Conservation (phyloP, 2,797 vertebrate genomes). For the Leptoclinus maculatus region DNA sequence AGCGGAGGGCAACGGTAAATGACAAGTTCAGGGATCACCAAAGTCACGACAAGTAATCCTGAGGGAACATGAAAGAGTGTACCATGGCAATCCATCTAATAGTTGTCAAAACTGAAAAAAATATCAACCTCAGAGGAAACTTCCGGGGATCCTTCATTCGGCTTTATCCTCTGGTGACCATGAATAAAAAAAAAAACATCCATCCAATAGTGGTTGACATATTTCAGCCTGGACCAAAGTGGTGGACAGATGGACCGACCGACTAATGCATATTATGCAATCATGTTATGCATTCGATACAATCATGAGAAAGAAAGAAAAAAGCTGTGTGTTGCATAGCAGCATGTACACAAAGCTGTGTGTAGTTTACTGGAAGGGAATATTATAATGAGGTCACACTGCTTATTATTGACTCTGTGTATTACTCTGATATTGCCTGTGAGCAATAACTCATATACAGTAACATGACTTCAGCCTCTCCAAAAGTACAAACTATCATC, state of each 20-base stretch:
- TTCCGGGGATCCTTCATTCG: background rate
- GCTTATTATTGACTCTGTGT: constrained; percentile 45
- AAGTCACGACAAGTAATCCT: background rate
- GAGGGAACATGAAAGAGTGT: background rate
- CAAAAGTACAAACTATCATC: constrained; percentile 55
- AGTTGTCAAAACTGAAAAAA: background rate
- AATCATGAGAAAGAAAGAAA: background rate
- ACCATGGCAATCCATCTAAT: background rate
- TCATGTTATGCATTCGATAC: background rate
- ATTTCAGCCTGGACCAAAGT: background rate
- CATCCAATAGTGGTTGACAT: background rate
- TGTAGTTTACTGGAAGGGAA: constrained; percentile 14
- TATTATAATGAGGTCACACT: background rate
- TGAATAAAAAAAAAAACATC: background rate
- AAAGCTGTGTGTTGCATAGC: background rate
- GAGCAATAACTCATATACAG: constrained; percentile 10
- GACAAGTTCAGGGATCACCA: background rate
- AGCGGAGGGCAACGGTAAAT: background rate
- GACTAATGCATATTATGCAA: background rate
- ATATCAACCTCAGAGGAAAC: background rate
- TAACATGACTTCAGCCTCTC: constrained; percentile 25
- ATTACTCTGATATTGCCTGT: constrained; percentile 17
- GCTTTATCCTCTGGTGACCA: background rate
- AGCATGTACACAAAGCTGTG: background rate
- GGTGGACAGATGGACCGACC: background rate